Base-by-base conservation (phyloP, 1,140 invertebrate species). In the Caenorhabditis tropicalis region DNA sequence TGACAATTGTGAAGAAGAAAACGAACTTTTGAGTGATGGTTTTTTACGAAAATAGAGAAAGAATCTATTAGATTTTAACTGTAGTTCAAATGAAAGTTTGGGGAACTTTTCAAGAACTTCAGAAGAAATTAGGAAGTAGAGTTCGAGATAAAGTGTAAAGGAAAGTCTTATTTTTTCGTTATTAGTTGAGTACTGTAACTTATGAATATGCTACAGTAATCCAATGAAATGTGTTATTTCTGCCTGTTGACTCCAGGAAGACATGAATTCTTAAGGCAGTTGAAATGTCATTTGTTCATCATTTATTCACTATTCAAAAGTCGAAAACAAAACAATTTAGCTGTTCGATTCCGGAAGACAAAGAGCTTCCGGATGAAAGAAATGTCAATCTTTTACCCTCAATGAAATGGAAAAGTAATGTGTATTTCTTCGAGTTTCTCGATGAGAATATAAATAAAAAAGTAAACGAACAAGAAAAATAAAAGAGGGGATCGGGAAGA, bases 21-120 rank as follows among this genome's bases (percentile, higher is more conserved):
- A 46, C 15, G 33, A 74, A 43, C 33, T 74, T 74, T 74, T 74
- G 65, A 74, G 65, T 74, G 65, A 46, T 74, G 65, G 27, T 36
- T 74, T 43, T 46, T 74, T 24, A 10, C 6, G 24, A 43, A 27
- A 3, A 36, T n/a, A n/a, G n/a, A n/a, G n/a, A 36, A 16, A 6
- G 2, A 31, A 74, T 74, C 43, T 74, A 43, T 74, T 74, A 12
- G 36, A 36, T 43, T 74, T 39, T 36, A 36, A 56, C 21, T 51
- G 29, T 19, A 24, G 4, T 16, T 10, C 27, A n/a, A n/a, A 51
- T 21, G 2, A 56, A 10, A 56, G 9, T 27, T 27, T 5, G 7
- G 1, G 21, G 12, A 56, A 9, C 19, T 56, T 12, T 43, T 43
- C 39, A 43, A 43, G 39, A 43, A 43, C 39, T 43, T 43, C 39